Evolutionary conservation across 2,797 vertebrate genomes (phyloP).

Genomic region (Bufotes viridis): DNA sequence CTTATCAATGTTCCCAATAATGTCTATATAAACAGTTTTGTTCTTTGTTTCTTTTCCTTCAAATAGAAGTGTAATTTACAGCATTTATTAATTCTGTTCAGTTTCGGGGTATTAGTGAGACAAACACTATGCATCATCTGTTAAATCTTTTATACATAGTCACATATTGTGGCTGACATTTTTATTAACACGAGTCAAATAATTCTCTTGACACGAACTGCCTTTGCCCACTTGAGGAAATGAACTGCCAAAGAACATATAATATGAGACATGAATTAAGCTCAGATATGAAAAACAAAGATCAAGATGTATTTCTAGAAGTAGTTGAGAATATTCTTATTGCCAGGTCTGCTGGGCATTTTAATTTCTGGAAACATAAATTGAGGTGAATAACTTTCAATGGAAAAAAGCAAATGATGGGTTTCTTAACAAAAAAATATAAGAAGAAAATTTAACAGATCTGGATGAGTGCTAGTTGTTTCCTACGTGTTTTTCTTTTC

Average conservation of each 20-base stretch:
- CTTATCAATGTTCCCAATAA: not conserved
- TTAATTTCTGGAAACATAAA: not conserved
- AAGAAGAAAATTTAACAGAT: too few relatives aligned
- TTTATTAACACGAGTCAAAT: conserved; percentile 52
- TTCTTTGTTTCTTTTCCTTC: not conserved
- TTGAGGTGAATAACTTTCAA: not conserved
- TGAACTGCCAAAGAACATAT: conserved; percentile 46
- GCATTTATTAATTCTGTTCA: conserved; percentile 34
- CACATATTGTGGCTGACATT: conserved; percentile 44
- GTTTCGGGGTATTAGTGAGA: conserved; percentile 8
- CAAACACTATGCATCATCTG: conserved; percentile 1
- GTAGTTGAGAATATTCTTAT: not conserved
- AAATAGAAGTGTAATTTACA: conserved; percentile 5
- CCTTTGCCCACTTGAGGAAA: conserved; percentile 47
- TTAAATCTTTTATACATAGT: conserved; percentile 34
- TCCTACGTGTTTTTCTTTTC: too few relatives aligned
- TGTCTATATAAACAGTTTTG: not conserved
- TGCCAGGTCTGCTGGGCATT: not conserved
- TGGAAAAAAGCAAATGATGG: not conserved
- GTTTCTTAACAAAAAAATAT: not conserved
- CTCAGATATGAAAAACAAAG: not conserved
- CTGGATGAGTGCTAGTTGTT: not conserved
- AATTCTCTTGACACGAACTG: conserved; percentile 36
- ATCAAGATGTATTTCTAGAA: conserved; percentile 3
- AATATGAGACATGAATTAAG: conserved; percentile 40